phyloP scores from a whole-genome alignment of 2,113 vertebrate genomes.

The Channa maculata region DNA sequence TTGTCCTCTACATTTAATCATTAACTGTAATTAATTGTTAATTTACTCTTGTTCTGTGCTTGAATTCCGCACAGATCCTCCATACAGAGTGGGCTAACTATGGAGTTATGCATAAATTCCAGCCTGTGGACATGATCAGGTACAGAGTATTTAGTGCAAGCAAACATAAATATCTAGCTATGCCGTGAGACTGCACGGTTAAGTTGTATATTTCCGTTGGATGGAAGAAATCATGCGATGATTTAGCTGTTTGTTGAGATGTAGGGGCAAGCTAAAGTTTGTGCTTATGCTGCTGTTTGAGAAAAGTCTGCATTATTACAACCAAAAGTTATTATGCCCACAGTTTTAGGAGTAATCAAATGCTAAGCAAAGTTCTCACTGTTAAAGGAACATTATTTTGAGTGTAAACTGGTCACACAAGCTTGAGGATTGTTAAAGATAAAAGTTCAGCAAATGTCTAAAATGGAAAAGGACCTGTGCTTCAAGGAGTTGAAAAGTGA shows the following conservation, averaged over 20 bases:
- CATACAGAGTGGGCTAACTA: constrained; percentile 98
- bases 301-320: not conserved
- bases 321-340: not conserved
- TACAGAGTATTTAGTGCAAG: constrained; percentile 59
- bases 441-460: not conserved
- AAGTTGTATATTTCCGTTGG: not conserved
- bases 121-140: constrained; percentile 97
- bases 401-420: not conserved
- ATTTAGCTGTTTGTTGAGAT: not conserved
- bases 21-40: not conserved
- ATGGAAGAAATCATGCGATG: not conserved
- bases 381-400: too few species aligned
- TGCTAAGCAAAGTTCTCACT: too few species aligned
- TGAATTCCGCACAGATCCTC: constrained; percentile 84
- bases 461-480: not conserved
- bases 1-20: not conserved
- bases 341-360: not conserved
- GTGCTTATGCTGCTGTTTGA: not conserved
- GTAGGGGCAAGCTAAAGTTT: not conserved
- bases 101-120: constrained; percentile 95
- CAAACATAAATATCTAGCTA: not conserved
- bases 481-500: not conserved
- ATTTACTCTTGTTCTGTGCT: constrained; percentile 24
- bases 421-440: not conserved
- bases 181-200: not conserved